A percentile compares a stretch with the other conserved stretches of the same genome.
phyloP scores from a whole-genome alignment of 2,113 vertebrate genomes.

The Nerophis ophidion region DNA sequence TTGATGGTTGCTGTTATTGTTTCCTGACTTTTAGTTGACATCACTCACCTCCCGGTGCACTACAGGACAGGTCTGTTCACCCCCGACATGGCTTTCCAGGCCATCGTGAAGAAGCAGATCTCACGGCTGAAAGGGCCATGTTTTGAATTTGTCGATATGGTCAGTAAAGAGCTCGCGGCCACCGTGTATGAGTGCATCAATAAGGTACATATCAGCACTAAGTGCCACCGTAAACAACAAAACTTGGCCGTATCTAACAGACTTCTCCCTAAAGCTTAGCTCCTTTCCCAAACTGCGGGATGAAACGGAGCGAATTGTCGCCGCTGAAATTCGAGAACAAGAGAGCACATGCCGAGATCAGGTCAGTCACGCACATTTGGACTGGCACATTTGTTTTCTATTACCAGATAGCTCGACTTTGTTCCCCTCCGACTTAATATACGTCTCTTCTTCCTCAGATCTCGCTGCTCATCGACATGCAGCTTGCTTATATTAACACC shows the following conservation, averaged over 20 bases:
- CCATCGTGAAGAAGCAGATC: constrained; percentile 92
- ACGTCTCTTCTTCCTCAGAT: constrained; percentile 65
- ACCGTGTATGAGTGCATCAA: constrained; percentile 84
- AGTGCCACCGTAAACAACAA: no score
- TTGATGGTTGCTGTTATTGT: neutral
- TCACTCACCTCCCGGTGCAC: constrained; percentile 4
- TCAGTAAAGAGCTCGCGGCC: constrained; percentile 84
- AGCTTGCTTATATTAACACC: constrained; percentile 92
- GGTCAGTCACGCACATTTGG: constrained; percentile 61
- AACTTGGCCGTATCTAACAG: neutral
- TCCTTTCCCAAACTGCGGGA: constrained; percentile 84
- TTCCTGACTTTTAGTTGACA: neutral
- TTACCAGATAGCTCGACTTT: neutral
- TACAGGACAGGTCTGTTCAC: constrained; percentile 91
- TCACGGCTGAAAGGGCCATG: constrained; percentile 86
- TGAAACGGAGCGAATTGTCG: constrained; percentile 86
- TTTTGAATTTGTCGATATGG: constrained; percentile 86
- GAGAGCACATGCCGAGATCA: constrained; percentile 88
- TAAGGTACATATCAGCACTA: constrained; percentile 70
- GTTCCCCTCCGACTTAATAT: neutral
- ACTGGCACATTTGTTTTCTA: neutral
- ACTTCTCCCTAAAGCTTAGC: constrained; percentile 72
- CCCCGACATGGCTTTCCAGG: constrained; percentile 90
- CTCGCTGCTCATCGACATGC: constrained; percentile 84
- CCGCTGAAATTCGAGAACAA: constrained; percentile 81